A percentile compares a stretch with the other conserved stretches of the same genome.
phyloP scores from a whole-genome alignment of 2,888 invertebrate species.

The Globia sparganii region DNA sequence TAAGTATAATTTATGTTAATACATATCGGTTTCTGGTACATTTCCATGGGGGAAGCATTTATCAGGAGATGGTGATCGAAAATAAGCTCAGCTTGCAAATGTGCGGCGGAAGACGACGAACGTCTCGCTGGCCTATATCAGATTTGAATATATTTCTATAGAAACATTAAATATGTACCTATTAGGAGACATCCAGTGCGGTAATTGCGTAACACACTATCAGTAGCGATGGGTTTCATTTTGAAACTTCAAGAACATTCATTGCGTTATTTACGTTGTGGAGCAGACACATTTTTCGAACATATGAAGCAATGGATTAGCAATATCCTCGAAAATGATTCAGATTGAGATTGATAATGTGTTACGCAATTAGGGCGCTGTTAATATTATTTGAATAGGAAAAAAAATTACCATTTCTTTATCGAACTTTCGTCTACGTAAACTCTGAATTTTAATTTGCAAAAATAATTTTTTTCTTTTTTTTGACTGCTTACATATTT shows the following conservation, averaged over 20 bases:
- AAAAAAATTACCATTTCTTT: background rate
- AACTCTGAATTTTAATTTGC: too few species aligned
- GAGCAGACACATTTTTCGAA: too few species aligned
- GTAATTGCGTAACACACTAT: too few species aligned
- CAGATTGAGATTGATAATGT: too few species aligned
- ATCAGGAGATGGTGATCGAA: slow-evolving; percentile 83
- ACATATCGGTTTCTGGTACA: slow-evolving; percentile 77
- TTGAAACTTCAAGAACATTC: too few species aligned
- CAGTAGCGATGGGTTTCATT: too few species aligned
- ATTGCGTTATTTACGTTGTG: too few species aligned
- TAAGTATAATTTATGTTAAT: slow-evolving; percentile 86
- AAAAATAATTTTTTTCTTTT: too few species aligned
- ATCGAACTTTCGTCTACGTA: background rate
- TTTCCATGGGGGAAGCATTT: slow-evolving; percentile 81
- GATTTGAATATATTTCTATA: slow-evolving; percentile 77
- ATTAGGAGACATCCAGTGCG: background rate
- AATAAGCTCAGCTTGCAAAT: slow-evolving; percentile 80
- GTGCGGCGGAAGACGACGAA: slow-evolving; percentile 59
- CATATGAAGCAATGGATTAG: too few species aligned
- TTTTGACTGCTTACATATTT: too few species aligned
- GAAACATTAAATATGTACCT: slow-evolving; percentile 67
- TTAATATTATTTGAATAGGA: slow-evolving; percentile 18
- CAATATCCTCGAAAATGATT: too few species aligned
- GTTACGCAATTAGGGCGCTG: background rate
- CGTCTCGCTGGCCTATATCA: slow-evolving; percentile 73